Conservation (phyloP, 1,140 invertebrate genomes). For the Chionoecetes opilio region DNA sequence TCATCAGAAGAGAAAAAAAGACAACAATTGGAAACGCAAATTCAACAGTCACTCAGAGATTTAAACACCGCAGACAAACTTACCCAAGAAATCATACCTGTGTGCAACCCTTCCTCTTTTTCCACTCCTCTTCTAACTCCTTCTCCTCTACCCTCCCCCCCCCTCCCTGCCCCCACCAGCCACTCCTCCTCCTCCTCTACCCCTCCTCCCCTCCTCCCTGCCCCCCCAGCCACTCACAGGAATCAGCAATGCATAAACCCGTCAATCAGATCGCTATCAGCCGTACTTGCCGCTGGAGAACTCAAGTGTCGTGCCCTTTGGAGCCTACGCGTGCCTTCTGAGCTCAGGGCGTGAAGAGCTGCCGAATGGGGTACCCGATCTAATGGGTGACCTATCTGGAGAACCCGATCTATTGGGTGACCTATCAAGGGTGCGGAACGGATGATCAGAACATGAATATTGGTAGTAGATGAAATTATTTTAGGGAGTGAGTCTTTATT, state of each 20-base stretch:
- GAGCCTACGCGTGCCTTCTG: conserved; percentile 1
- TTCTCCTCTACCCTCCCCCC: background rate
- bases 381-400: no score
- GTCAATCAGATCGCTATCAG: conserved; percentile 6
- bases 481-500: background rate
- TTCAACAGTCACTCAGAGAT: conserved; percentile 5
- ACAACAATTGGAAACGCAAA: background rate
- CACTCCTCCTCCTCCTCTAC: background rate
- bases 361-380: no score
- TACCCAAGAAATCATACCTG: background rate
- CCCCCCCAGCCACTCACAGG: background rate
- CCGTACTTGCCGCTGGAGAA: background rate
- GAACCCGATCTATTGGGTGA: background rate
- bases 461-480: background rate
- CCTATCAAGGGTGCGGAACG: background rate
- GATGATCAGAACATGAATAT: background rate
- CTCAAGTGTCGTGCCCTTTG: background rate
- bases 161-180: background rate
- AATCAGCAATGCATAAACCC: background rate
- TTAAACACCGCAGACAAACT: conserved; percentile 20
- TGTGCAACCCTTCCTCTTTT: background rate
- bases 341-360: background rate
- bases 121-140: background rate
- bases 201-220: background rate
- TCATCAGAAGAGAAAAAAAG: background rate